Conservation (phyloP, 2,797 vertebrate genomes). For the Scyliorhinus canicula region DNA sequence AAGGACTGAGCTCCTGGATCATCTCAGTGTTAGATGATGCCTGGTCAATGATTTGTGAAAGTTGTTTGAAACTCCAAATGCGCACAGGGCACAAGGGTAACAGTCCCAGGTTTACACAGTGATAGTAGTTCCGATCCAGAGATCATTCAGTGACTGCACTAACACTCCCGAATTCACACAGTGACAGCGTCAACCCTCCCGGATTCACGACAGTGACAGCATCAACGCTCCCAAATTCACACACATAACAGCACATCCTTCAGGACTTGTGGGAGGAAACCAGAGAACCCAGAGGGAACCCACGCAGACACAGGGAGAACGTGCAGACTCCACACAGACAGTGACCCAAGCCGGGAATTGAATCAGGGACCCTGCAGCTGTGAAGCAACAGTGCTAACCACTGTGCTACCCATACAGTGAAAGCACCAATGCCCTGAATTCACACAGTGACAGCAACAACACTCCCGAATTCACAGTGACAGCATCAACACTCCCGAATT, state of each 20-base stretch:
- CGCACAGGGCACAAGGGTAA: background rate
- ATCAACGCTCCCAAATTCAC: background rate
- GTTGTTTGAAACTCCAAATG: no score
- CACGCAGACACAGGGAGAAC: no score
- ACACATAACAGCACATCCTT: no score
- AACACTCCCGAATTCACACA: background rate
- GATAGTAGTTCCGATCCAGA: no score
- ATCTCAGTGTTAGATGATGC: background rate
- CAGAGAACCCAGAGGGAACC: no score
- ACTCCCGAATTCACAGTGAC: background rate
- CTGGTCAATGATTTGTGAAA: background rate
- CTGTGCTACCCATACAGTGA: rapidly evolving
- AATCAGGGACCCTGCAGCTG: no score
- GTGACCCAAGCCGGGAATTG: no score
- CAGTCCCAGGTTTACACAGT: background rate
- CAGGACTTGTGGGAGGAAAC: no score
- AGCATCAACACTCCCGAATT: background rate
- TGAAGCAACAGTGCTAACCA: no score
- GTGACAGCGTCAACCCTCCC: background rate
- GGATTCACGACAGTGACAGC: background rate
- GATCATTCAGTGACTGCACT: background rate
- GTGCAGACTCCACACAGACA: no score
- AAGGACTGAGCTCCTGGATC: background rate
- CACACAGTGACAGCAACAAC: background rate
- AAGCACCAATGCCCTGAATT: background rate